These are phyloP conservation scores for Cyclophora albipunctata DNA, from an alignment of 2,888 invertebrate genomes.

Conservation along the genomic window DNA sequence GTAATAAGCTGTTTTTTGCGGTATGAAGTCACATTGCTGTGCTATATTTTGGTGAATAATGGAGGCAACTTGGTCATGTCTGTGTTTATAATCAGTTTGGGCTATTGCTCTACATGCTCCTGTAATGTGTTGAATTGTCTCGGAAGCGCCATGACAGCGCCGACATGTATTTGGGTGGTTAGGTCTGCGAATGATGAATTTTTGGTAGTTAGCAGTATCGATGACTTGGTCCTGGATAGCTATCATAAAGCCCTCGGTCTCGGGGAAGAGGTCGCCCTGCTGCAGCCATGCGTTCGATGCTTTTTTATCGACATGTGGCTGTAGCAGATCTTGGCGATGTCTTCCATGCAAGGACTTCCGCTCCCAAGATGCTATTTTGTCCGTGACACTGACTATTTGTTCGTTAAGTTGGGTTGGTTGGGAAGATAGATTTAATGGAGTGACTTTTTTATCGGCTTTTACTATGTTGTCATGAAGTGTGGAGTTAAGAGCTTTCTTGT, in stretches of 20 bases:
- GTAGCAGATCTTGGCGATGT: conserved; percentile 9
- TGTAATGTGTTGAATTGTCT: not conserved
- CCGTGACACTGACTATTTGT: not conserved
- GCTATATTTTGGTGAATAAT: too few species aligned
- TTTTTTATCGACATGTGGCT: conserved; percentile 5
- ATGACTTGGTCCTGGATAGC: conserved; percentile 34
- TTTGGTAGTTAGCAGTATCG: conserved; percentile 6
- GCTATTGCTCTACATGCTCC: not conserved
- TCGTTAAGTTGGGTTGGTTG: not conserved
- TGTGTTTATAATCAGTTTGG: too few species aligned
- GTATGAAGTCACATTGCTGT: too few species aligned
- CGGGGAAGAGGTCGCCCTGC: conserved; percentile 11
- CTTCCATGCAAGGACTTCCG: not conserved
- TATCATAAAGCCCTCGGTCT: conserved; percentile 18
- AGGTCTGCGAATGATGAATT: not conserved
- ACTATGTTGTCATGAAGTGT: not conserved
- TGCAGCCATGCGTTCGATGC: conserved; percentile 13
- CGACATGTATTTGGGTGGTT: not conserved
- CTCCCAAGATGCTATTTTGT: not conserved
- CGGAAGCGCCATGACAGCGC: not conserved
- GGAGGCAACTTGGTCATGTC: too few species aligned
- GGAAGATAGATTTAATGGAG: not conserved
- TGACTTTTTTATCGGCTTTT: too few species aligned
- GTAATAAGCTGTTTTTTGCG: too few species aligned
- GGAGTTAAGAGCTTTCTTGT: not conserved